Evolutionary conservation across 1,140 invertebrate genomes (phyloP).

Genomic region (Anastatus disparis): DNA sequence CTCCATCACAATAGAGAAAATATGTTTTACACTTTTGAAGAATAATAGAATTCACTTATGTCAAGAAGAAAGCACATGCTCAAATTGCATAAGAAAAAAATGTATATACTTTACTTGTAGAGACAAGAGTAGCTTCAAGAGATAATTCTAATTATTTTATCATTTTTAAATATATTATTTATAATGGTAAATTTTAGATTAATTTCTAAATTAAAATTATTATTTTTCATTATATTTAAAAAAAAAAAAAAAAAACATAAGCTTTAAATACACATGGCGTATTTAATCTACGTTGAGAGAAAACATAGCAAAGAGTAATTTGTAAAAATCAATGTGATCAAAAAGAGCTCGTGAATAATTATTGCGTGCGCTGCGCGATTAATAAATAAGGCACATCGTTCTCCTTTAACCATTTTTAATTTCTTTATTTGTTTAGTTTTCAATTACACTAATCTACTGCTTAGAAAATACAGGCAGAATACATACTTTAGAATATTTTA

Average conservation of each 20-base stretch:
- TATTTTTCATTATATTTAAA: not conserved
- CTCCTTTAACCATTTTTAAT: too few relatives aligned
- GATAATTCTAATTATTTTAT: not conserved
- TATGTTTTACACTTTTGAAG: not conserved
- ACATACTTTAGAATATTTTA: not conserved
- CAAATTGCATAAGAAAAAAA: constrained; percentile 4
- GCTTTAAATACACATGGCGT: not conserved
- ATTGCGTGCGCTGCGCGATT: constrained; percentile 18
- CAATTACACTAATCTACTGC: constrained; percentile 9
- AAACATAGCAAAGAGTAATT: too few relatives aligned
- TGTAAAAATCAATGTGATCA: too few relatives aligned
- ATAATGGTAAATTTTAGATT: not conserved
- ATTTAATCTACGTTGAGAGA: constrained; percentile 5
- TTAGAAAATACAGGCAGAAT: constrained; percentile 2
- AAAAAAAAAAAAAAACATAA: constrained; percentile 16
- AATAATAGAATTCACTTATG: not conserved
- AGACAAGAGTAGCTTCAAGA: constrained; percentile 1
- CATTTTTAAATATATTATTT: not conserved
- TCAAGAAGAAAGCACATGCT: constrained; percentile 20
- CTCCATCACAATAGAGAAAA: not conserved
- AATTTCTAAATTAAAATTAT: not conserved
- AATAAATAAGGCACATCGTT: not conserved
- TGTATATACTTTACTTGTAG: not conserved
- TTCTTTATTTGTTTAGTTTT: too few relatives aligned
- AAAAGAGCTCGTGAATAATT: constrained; percentile 38